Conservation (phyloP, 2,113 vertebrate genomes). For the Leptocoma aspasia region DNA sequence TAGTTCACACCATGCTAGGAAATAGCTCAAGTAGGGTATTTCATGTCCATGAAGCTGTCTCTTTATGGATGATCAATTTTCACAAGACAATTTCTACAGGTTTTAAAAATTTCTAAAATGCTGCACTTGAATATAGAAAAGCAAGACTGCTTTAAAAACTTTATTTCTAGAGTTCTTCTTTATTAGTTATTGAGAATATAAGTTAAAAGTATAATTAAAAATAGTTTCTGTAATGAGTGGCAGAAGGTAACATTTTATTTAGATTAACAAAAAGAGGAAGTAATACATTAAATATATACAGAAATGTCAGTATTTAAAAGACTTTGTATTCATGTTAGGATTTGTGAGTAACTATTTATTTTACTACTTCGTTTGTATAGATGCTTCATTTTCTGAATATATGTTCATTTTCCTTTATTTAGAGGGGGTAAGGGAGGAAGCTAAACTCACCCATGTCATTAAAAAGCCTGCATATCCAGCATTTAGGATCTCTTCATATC, state of each 20-base stretch:
- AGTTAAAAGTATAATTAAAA: neutral
- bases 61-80: neutral
- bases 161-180: neutral
- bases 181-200: neutral
- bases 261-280: constrained; percentile 58
- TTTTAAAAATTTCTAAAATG: neutral
- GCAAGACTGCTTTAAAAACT: neutral
- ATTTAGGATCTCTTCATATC: constrained; percentile 36
- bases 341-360: constrained; percentile 32
- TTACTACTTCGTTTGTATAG: neutral
- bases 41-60: neutral
- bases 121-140: neutral
- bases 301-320: constrained; percentile 37
- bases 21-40: neutral
- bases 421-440: neutral
- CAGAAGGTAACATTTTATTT: constrained; percentile 55
- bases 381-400: neutral
- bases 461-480: neutral
- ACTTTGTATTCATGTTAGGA: constrained; percentile 21
- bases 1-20: neutral
- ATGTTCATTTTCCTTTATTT: neutral
- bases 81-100: neutral
- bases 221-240: neutral
- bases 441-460: neutral
- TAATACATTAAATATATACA: constrained; percentile 19